These are phyloP conservation scores for Coelogynopora nodosa DNA, from an alignment of 2,888 invertebrate genomes.

Conservation along the genomic window DNA sequence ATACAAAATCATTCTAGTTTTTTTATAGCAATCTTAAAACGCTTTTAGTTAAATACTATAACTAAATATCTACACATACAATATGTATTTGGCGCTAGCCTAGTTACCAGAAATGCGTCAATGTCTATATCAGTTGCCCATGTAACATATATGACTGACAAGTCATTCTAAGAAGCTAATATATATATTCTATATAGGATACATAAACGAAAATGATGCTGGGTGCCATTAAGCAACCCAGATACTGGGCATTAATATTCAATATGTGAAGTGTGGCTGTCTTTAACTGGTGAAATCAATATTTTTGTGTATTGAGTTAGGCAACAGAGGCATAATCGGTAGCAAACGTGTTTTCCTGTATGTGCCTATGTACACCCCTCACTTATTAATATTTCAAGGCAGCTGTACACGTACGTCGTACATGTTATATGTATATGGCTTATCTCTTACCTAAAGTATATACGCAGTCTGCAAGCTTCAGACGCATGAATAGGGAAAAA, in stretches of 20 bases:
- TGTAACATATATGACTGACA: neutral
- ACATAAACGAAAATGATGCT: no score
- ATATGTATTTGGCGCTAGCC: neutral
- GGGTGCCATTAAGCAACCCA: no score
- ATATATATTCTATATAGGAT: no score
- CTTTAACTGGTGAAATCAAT: no score
- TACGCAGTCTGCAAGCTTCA: neutral
- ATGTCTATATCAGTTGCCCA: neutral
- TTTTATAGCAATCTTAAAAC: no score
- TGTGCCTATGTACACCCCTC: no score
- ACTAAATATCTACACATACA: neutral
- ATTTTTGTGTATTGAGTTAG: neutral
- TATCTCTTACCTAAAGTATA: no score
- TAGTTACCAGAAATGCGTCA: neutral
- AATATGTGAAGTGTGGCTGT: no score
- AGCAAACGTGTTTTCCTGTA: neutral
- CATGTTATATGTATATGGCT: neutral
- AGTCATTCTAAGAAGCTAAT: neutral
- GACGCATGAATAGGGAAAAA: neutral
- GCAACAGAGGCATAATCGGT: neutral
- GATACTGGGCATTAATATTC: no score
- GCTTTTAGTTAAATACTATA: no score
- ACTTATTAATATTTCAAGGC: neutral
- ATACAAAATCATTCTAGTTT: no score
- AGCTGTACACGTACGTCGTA: neutral